Percentiles rank a stretch among this genome's conserved stretches.
phyloP scores from a whole-genome alignment of 2,113 vertebrate genomes.

The Sylvia atricapilla region DNA sequence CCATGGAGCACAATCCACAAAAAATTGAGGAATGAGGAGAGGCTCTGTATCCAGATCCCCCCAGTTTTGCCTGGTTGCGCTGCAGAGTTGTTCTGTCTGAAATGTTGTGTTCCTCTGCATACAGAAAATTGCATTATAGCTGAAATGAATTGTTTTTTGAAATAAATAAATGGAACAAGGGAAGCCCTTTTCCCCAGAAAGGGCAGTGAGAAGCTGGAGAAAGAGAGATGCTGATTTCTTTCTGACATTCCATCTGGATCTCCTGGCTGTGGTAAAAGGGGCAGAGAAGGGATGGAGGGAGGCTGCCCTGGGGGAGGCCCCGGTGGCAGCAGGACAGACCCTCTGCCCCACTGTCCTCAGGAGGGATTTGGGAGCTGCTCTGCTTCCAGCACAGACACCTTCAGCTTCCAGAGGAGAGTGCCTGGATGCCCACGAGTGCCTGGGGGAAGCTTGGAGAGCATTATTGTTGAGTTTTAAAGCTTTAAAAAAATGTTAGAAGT shows the following conservation, averaged over 20 bases:
- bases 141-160: not conserved
- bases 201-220: not conserved
- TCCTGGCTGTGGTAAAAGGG: not conserved
- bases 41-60: not conserved
- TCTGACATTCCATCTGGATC: not conserved
- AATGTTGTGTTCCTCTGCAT: not conserved
- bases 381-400: not conserved
- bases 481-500: not conserved
- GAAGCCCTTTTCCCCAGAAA: not conserved
- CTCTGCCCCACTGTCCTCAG: accelerated
- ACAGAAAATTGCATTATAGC: not conserved
- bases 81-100: not conserved
- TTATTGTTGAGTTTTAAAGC: accelerated
- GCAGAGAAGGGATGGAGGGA: not conserved
- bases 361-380: not conserved
- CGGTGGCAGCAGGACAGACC: not conserved
- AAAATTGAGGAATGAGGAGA: not conserved
- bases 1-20: accelerated
- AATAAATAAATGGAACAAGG: not conserved
- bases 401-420: not conserved
- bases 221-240: not conserved
- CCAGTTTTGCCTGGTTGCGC: not conserved
- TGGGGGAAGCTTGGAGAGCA: no score
- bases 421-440: not conserved
- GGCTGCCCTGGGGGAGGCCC: not conserved